A percentile compares a stretch with the other conserved stretches of the same genome.
Conservation (phyloP, 2,888 invertebrate genomes). For the Andrena minutula region DNA sequence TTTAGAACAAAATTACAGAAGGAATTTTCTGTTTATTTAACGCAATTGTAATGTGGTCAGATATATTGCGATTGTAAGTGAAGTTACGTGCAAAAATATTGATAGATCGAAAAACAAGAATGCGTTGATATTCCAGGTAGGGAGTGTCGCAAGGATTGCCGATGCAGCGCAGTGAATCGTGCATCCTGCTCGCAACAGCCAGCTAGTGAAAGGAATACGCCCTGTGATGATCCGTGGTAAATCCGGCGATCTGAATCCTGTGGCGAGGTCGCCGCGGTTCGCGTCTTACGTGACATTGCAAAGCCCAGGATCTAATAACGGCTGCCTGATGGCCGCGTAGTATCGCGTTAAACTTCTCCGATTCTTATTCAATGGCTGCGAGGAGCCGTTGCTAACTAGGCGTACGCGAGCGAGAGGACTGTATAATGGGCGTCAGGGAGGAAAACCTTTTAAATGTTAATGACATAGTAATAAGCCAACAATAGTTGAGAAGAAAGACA, state of each 20-base stretch:
- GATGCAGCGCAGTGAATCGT: constrained; percentile 63
- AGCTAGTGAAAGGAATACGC: constrained; percentile 82
- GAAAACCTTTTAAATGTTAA: constrained; percentile 16
- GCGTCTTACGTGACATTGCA: constrained; percentile 47
- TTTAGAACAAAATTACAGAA: neutral
- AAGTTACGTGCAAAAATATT: neutral
- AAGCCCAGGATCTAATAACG: constrained; percentile 67
- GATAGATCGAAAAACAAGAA: constrained; percentile 35
- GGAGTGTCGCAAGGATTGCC: constrained; percentile 72
- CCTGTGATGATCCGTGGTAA: constrained; percentile 79
- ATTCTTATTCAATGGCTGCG: constrained; percentile 8
- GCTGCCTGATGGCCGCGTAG: constrained; percentile 44
- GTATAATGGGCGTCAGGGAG: neutral
- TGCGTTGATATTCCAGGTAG: constrained; percentile 42
- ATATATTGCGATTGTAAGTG: neutral
- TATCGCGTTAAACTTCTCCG: constrained; percentile 22
- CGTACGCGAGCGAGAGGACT: constrained; percentile 1
- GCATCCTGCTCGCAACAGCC: constrained; percentile 56
- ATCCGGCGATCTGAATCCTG: constrained; percentile 71
- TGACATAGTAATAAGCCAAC: neutral
- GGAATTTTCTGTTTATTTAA: neutral
- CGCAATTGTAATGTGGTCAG: neutral
- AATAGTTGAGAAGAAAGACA: neutral
- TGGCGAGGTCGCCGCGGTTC: constrained; percentile 53
- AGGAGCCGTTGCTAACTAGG: constrained; percentile 5